Conservation (phyloP, 1,140 invertebrate species). For the Hormaphis cornu region DNA sequence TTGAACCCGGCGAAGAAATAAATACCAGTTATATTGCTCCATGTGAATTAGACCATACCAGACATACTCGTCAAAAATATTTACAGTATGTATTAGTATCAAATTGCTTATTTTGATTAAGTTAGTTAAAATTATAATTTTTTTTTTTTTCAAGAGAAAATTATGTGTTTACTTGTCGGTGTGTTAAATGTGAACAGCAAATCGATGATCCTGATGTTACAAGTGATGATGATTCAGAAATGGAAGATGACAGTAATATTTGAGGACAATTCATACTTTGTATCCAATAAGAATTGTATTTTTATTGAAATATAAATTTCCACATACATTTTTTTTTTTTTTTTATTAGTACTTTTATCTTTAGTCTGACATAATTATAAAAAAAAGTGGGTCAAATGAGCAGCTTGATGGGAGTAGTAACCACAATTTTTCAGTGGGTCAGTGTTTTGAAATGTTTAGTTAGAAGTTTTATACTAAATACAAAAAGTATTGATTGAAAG, state of each 20-base stretch:
- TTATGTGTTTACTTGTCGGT: conserved; percentile 77
- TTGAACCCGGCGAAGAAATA: conserved; percentile 76
- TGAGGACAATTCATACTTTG: conserved; percentile 1
- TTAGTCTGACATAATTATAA: too few species aligned
- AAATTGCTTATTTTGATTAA: neutral
- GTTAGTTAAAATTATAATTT: neutral
- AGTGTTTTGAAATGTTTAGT: too few species aligned
- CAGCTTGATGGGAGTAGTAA: too few species aligned
- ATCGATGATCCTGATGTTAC: conserved; percentile 69
- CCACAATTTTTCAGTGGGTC: too few species aligned
- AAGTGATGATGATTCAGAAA: conserved; percentile 60
- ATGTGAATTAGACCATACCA: conserved; percentile 64
- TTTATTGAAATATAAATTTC: too few species aligned
- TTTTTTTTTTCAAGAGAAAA: conserved; percentile 55
- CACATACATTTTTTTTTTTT: too few species aligned
- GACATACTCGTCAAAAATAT: conserved; percentile 70
- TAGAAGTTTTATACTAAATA: too few species aligned
- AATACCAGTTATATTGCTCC: conserved; percentile 85
- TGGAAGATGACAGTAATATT: conserved; percentile 50
- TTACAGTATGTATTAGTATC: conserved; percentile 47
- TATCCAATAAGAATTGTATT: too few species aligned
- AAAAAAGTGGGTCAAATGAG: too few species aligned
- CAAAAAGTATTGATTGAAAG: too few species aligned
- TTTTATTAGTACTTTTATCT: too few species aligned
- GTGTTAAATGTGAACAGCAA: conserved; percentile 67